A percentile compares a stretch with the other conserved stretches of the same genome.
phyloP scores from a whole-genome alignment of 2,888 invertebrate genomes.

The Rotaria socialis region DNA sequence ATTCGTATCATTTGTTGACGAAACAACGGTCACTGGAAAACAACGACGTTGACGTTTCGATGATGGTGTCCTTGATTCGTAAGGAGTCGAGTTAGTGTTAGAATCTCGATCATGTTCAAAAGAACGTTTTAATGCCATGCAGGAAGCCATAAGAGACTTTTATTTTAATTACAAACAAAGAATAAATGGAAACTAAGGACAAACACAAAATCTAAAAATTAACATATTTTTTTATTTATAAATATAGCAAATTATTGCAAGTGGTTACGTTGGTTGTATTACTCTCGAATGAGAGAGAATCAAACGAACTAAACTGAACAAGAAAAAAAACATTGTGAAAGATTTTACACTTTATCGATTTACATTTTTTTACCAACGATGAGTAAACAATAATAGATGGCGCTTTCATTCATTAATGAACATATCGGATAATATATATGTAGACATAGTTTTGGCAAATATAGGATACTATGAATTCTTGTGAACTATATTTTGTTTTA shows the following conservation, averaged over 20 bases:
- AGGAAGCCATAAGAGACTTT: not conserved
- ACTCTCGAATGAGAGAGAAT: not conserved
- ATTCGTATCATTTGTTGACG: not conserved
- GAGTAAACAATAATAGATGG: not conserved
- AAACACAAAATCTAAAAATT: not conserved
- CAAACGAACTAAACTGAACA: constrained; percentile 1
- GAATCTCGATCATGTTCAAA: constrained; percentile 24
- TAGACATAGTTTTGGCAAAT: too few species aligned
- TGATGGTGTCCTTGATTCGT: not conserved
- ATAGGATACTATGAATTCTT: too few species aligned
- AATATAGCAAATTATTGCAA: not conserved
- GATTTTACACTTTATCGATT: not conserved
- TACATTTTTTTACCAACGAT: not conserved
- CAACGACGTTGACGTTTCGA: constrained; percentile 25
- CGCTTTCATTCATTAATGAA: not conserved
- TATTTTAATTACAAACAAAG: too few species aligned
- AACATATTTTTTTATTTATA: not conserved
- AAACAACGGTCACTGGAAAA: constrained; percentile 11
- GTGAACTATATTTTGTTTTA: too few species aligned
- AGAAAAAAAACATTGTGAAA: not conserved
- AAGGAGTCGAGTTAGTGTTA: not conserved
- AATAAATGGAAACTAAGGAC: not conserved
- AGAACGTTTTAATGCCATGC: constrained; percentile 30
- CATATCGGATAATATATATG: too few species aligned
- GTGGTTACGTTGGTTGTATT: not conserved